These are phyloP conservation scores for Holacanthus passer DNA, from an alignment of 2,113 vertebrate genomes.

Conservation along the genomic window DNA sequence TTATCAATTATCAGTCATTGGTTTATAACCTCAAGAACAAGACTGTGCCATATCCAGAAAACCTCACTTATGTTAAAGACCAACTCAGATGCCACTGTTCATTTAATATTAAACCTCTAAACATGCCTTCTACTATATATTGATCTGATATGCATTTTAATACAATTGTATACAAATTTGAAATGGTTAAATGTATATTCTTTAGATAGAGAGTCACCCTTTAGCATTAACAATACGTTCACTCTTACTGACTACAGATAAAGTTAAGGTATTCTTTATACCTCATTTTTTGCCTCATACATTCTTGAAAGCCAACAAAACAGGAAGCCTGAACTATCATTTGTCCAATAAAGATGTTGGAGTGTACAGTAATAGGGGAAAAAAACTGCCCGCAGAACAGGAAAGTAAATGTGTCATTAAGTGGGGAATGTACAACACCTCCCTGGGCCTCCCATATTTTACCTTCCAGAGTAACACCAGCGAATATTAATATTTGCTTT, in stretches of 20 bases:
- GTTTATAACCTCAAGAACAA: neutral
- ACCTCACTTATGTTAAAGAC: neutral
- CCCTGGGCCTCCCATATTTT: conserved; percentile 74
- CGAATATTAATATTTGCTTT: conserved; percentile 89
- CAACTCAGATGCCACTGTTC: neutral
- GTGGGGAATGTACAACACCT: conserved; percentile 77
- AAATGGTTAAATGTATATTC: neutral
- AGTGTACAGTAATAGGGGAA: conserved; percentile 27
- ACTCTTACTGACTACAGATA: neutral
- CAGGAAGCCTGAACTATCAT: neutral
- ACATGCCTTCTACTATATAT: neutral
- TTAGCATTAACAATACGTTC: neutral
- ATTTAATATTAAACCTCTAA: neutral
- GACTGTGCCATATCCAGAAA: neutral
- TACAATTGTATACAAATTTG: neutral
- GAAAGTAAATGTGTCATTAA: conserved; percentile 76
- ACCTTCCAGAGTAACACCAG: conserved; percentile 79
- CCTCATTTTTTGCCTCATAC: neutral
- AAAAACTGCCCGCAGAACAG: conserved; percentile 33
- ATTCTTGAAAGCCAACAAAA: conserved; percentile 6
- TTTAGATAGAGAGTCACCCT: neutral
- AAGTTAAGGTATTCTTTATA: neutral
- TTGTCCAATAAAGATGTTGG: conserved; percentile 8
- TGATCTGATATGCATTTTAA: neutral
- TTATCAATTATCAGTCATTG: neutral